Conservation (phyloP, 2,113 vertebrate species). For the Strigops habroptila region DNA sequence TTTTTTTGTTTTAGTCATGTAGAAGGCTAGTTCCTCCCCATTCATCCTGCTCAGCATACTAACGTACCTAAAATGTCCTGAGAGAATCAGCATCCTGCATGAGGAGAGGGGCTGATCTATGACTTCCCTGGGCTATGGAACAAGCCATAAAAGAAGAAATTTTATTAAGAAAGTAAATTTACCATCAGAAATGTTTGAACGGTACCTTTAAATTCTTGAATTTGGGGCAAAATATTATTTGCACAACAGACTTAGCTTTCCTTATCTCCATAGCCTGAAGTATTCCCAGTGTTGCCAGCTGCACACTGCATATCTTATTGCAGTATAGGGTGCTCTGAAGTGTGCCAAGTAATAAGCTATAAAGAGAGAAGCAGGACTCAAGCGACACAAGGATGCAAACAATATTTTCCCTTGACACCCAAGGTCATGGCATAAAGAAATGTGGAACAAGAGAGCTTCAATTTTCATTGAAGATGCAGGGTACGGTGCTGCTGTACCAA, state of each 20-base stretch:
- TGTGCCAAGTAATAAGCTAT: constrained; percentile 60
- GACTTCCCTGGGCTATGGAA: not conserved
- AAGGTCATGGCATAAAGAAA: constrained; percentile 67
- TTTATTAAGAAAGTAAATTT: not conserved
- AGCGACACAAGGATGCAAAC: constrained; percentile 56
- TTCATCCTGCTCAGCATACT: not conserved
- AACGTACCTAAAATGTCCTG: not conserved
- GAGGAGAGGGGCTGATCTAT: not conserved
- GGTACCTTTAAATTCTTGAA: constrained; percentile 15
- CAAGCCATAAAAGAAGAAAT: not conserved
- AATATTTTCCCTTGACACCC: constrained; percentile 75
- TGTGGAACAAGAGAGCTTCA: constrained; percentile 45
- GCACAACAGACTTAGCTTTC: not conserved
- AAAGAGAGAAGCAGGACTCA: constrained; percentile 66
- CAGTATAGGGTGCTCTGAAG: constrained; percentile 18
- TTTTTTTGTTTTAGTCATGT: not conserved
- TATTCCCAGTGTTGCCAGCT: not conserved
- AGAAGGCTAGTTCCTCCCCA: not conserved
- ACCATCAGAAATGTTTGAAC: constrained; percentile 8
- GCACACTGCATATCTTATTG: constrained; percentile 35
- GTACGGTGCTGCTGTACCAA: constrained; percentile 29
- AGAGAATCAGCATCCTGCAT: not conserved
- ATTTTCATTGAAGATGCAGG: constrained; percentile 62
- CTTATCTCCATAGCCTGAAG: constrained; percentile 31
- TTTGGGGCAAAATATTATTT: constrained; percentile 17